phyloP scores from a whole-genome alignment of 1,140 invertebrate genomes.

The Macrotrachela quadricornifera region DNA sequence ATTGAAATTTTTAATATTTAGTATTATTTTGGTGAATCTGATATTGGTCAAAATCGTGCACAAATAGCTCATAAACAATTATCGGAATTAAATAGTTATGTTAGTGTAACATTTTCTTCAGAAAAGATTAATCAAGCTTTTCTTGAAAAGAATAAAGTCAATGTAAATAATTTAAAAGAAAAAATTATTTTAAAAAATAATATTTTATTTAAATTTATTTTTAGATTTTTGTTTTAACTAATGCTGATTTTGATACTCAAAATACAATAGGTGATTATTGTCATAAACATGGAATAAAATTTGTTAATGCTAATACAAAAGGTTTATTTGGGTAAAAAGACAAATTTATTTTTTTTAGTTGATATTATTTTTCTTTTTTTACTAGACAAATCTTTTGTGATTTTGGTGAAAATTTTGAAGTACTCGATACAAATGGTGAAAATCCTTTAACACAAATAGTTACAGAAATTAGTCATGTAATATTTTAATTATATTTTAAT shows the following conservation, averaged over 20 bases:
- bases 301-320: constrained; percentile 68
- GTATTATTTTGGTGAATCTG: constrained; percentile 63
- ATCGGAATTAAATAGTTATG: constrained; percentile 77
- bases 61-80: constrained; percentile 51
- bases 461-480: constrained; percentile 43
- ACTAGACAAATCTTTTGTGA: constrained; percentile 60
- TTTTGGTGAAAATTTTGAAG: constrained; percentile 65
- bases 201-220: no score
- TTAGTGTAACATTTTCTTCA: constrained; percentile 41
- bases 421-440: constrained; percentile 69
- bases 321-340: constrained; percentile 54
- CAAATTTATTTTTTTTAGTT: background rate
- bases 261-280: constrained; percentile 53
- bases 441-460: constrained; percentile 43
- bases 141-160: background rate
- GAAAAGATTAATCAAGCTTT: background rate
- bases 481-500: constrained; percentile 22
- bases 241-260: constrained; percentile 51
- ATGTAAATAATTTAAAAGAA: background rate
- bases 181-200: no score
- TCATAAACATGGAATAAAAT: constrained; percentile 53
- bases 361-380: no score
- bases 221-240: constrained; percentile 69
- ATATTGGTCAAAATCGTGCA: constrained; percentile 70
- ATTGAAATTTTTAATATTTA: constrained; percentile 35